Conservation (phyloP, 2,113 vertebrate genomes). For the Cyanoramphus novaezelandiae region DNA sequence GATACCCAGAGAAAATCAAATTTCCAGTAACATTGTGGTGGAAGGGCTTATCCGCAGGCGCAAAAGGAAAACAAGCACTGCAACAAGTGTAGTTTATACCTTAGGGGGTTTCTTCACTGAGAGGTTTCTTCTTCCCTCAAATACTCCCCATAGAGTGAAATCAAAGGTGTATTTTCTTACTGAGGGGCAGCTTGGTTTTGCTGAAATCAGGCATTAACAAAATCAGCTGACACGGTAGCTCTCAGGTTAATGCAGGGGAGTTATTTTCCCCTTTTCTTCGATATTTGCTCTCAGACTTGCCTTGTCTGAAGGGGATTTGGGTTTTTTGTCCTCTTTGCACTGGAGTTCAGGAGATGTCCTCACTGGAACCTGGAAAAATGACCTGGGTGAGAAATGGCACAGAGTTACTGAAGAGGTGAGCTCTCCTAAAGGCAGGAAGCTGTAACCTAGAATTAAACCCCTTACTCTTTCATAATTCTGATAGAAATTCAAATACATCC, state of each 20-base stretch:
- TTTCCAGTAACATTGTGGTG: neutral
- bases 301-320: neutral
- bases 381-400: neutral
- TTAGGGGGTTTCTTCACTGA: neutral
- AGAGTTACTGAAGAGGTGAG: neutral
- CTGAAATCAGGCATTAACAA: neutral
- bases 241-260: neutral
- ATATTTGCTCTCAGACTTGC: neutral
- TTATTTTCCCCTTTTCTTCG: neutral
- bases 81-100: neutral
- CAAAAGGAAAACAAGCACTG: neutral
- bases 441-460: neutral
- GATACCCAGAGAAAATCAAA: conserved; percentile 1
- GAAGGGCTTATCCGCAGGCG: neutral
- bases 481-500: neutral
- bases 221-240: neutral
- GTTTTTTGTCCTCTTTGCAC: neutral
- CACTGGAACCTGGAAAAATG: neutral
- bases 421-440: neutral
- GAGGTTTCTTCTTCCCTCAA: neutral
- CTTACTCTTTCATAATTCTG: neutral
- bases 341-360: neutral
- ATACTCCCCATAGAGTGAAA: neutral
- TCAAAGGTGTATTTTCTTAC: neutral
- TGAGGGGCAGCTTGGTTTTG: neutral